Evolutionary conservation across 2,113 vertebrate species (phyloP).

Genomic region (Dipodomys merriami): DNA sequence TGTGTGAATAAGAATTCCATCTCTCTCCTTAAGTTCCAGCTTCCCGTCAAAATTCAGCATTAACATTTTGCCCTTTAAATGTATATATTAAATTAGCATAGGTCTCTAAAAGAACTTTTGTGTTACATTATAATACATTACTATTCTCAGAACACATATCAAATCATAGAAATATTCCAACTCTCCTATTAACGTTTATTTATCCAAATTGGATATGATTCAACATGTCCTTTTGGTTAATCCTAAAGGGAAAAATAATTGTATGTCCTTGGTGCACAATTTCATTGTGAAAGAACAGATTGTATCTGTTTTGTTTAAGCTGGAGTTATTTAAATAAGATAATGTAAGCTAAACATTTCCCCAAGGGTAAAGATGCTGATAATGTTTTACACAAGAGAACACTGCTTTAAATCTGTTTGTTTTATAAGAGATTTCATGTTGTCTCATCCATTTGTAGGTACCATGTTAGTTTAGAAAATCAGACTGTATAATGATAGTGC

Average conservation of each 20-base stretch:
- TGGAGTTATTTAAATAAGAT: constrained; percentile 80
- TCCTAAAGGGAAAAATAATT: constrained; percentile 65
- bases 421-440: constrained; percentile 57
- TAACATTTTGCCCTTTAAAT: constrained; percentile 62
- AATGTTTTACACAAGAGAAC: constrained; percentile 68
- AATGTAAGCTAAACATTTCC: constrained; percentile 76
- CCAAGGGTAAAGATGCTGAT: constrained; percentile 71
- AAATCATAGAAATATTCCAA: constrained; percentile 42
- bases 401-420: constrained; percentile 71
- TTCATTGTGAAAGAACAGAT: constrained; percentile 72
- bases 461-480: constrained; percentile 27
- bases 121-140: constrained; percentile 53
- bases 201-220: constrained; percentile 75
- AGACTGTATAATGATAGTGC: not conserved
- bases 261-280: constrained; percentile 63
- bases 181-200: constrained; percentile 72
- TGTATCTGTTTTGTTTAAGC: constrained; percentile 57
- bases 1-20: constrained; percentile 33
- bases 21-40: not conserved
- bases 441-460: constrained; percentile 17
- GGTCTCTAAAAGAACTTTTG: constrained; percentile 39
- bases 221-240: constrained; percentile 66
- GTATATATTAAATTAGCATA: constrained; percentile 42
- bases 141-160: constrained; percentile 34
- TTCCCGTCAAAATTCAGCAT: constrained; percentile 57